Percentiles rank a stretch among this genome's conserved stretches.
Evolutionary conservation across 2,113 vertebrate species (phyloP).

Genomic region (Tiliqua scincoides): DNA sequence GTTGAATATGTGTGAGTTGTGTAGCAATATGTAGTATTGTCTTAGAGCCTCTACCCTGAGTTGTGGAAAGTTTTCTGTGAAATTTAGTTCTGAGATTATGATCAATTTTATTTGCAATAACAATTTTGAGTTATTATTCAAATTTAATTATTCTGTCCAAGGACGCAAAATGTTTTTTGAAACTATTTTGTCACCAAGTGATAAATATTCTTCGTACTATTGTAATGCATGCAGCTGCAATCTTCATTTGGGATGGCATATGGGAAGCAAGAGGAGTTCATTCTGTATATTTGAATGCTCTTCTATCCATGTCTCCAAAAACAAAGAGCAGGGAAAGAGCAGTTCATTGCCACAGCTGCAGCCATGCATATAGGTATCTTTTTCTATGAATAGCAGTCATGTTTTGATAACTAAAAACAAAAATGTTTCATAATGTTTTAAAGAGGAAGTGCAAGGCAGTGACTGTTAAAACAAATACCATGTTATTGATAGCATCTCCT

Average conservation of each 20-base stretch:
- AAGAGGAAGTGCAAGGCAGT: not conserved
- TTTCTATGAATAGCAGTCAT: not conserved
- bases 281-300: not conserved
- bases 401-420: not conserved
- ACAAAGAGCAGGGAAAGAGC: not conserved
- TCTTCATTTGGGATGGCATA: not conserved
- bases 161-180: not conserved
- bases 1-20: slow-evolving; percentile 95
- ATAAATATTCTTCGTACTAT: too few relatives aligned
- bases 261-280: not conserved
- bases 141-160: not conserved
- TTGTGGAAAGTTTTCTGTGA: too few relatives aligned
- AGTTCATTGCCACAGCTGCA: not conserved
- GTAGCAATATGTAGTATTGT: not conserved
- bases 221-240: not conserved
- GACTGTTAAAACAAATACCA: not conserved
- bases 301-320: not conserved
- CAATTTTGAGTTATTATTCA: not conserved
- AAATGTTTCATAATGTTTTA: not conserved
- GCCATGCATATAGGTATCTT: not conserved
- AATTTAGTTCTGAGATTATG: slow-evolving; percentile 2
- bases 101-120: not conserved
- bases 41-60: not conserved
- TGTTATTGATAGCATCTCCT: not conserved
- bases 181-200: too few relatives aligned